Conservation (phyloP, 2,797 vertebrate genomes). For the Pitangus sulphuratus region DNA sequence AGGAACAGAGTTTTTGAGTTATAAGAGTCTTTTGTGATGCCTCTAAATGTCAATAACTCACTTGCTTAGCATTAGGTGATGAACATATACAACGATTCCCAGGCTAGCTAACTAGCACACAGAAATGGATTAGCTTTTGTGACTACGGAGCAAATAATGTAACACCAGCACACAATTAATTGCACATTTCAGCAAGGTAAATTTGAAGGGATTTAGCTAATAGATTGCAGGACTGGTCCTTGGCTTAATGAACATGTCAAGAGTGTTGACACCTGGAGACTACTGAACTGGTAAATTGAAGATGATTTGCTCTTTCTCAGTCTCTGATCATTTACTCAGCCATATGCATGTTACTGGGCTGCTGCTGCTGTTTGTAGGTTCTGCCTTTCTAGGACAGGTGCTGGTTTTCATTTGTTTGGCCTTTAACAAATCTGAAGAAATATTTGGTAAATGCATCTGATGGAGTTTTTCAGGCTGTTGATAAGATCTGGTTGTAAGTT, state of each 20-base stretch:
- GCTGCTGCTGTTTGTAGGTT: conserved; percentile 1
- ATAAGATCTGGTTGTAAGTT: neutral
- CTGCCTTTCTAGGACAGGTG: neutral
- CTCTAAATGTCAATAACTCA: conserved; percentile 22
- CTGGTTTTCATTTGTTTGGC: neutral
- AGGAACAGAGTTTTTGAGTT: conserved; percentile 39
- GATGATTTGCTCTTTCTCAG: conserved; percentile 1
- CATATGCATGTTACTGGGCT: neutral
- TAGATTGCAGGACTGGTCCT: neutral
- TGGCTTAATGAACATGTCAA: neutral
- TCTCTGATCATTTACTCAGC: neutral
- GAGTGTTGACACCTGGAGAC: neutral
- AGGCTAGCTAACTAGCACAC: neutral
- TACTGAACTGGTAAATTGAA: neutral
- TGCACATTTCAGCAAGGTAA: neutral
- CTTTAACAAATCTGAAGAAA: neutral
- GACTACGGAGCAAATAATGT: conserved; percentile 18
- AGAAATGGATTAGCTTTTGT: conserved; percentile 14
- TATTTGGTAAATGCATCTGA: neutral
- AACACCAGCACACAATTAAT: neutral
- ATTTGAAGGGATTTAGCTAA: neutral
- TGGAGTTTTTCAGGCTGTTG: neutral
- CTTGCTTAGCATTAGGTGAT: conserved; percentile 30
- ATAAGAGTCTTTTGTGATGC: neutral
- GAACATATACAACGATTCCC: neutral